Evolutionary conservation across 2,797 vertebrate genomes (phyloP).

Genomic region (Octomys mimax): DNA sequence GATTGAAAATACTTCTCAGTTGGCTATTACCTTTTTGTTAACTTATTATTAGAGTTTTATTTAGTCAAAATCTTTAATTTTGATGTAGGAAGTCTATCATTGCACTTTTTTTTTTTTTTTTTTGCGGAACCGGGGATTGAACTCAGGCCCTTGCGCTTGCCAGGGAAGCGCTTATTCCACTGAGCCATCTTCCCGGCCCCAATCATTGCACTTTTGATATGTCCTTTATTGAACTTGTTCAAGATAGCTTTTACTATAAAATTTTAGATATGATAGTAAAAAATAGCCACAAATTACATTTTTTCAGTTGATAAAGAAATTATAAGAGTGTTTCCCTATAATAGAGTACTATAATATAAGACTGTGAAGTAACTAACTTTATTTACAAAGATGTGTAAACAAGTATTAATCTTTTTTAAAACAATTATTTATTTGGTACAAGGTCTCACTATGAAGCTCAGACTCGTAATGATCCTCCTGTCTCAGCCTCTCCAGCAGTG

Average conservation of each 20-base stretch:
- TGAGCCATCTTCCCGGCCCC: no score
- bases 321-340: not conserved
- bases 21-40: not conserved
- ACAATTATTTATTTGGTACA: no score
- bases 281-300: not conserved
- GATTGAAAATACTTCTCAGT: not conserved
- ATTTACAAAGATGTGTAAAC: not conserved
- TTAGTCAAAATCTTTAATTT: not conserved
- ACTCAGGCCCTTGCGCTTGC: no score
- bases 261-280: not conserved
- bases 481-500: no score
- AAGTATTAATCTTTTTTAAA: not conserved
- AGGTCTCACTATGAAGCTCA: no score
- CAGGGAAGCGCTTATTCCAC: no score
- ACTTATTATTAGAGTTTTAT: not conserved
- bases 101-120: no score
- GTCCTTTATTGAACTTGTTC: not conserved
- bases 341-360: not conserved
- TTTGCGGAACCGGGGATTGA: no score
- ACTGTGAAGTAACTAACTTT: not conserved
- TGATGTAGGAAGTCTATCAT: not conserved
- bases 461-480: no score
- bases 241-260: not conserved
- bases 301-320: not conserved
- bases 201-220: not conserved